Evolutionary conservation across 2,888 invertebrate species (phyloP).

Genomic region (Corythucha ciliata): DNA sequence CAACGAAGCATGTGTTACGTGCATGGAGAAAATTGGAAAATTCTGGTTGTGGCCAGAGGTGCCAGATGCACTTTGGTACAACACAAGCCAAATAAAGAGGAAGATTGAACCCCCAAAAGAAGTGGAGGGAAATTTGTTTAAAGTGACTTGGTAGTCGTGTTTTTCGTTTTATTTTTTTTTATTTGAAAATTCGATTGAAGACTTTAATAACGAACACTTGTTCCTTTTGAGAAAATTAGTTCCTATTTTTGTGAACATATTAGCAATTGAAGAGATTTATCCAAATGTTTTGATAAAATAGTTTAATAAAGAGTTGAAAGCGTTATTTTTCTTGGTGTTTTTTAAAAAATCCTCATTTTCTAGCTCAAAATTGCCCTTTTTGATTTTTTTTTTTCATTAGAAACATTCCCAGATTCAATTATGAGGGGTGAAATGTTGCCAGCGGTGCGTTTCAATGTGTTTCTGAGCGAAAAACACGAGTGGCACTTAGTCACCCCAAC

Average conservation of each 20-base stretch:
- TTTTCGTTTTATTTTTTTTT: no score
- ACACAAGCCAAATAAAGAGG: background rate
- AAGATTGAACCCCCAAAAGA: conserved; percentile 16
- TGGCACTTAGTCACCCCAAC: conserved; percentile 6
- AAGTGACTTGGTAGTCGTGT: conserved; percentile 4
- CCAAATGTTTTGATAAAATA: no score
- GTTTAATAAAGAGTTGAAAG: conserved; percentile 2
- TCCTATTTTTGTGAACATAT: background rate
- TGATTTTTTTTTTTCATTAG: background rate
- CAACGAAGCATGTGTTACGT: conserved; percentile 5
- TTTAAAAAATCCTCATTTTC: background rate
- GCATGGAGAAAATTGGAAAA: conserved; percentile 6
- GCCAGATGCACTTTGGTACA: conserved; percentile 14
- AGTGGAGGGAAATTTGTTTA: background rate
- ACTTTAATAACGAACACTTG: no score
- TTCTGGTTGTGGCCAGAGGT: conserved; percentile 13
- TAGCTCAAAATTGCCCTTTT: conserved; percentile 3
- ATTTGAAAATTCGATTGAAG: no score
- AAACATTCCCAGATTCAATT: background rate
- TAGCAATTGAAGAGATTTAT: no score
- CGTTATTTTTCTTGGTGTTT: background rate
- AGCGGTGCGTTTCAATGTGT: conserved; percentile 1
- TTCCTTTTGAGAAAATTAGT: background rate
- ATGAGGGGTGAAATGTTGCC: conserved; percentile 3
- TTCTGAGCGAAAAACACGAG: background rate